Conservation (phyloP, 1,140 invertebrate species). For the Dysdera silvatica region DNA sequence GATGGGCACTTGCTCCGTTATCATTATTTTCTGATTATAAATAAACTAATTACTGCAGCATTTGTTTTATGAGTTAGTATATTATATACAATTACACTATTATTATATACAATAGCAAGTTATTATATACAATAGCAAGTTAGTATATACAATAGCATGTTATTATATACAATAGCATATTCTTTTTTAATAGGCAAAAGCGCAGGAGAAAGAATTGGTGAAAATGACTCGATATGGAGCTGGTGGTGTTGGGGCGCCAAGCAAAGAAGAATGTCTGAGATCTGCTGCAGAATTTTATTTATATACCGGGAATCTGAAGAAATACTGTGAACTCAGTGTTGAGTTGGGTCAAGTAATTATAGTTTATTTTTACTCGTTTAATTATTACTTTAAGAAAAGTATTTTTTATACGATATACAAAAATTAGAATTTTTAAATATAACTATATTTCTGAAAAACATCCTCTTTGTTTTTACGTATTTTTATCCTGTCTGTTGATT, state of each 20-base stretch:
- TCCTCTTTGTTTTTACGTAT: too few species aligned
- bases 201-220: slow-evolving; percentile 44
- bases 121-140: background rate
- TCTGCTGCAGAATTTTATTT: slow-evolving; percentile 43
- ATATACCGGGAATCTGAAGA: slow-evolving; percentile 44
- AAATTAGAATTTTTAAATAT: background rate
- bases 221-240: slow-evolving; percentile 39
- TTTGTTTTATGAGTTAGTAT: background rate
- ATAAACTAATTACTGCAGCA: background rate
- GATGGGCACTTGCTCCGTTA: background rate
- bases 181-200: slow-evolving; percentile 39
- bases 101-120: background rate
- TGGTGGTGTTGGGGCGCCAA: slow-evolving; percentile 38
- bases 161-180: background rate
- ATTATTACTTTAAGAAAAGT: background rate
- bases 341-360: slow-evolving; percentile 42
- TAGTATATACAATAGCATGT: background rate
- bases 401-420: background rate
- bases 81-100: background rate
- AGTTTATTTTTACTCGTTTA: background rate
- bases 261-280: slow-evolving; percentile 38
- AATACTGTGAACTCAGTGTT: slow-evolving; percentile 48
- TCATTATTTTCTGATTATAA: background rate
- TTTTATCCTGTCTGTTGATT: too few species aligned
- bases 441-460: background rate